These are phyloP conservation scores for Tapera naevia DNA, from an alignment of 2,797 vertebrate genomes.

Conservation along the genomic window DNA sequence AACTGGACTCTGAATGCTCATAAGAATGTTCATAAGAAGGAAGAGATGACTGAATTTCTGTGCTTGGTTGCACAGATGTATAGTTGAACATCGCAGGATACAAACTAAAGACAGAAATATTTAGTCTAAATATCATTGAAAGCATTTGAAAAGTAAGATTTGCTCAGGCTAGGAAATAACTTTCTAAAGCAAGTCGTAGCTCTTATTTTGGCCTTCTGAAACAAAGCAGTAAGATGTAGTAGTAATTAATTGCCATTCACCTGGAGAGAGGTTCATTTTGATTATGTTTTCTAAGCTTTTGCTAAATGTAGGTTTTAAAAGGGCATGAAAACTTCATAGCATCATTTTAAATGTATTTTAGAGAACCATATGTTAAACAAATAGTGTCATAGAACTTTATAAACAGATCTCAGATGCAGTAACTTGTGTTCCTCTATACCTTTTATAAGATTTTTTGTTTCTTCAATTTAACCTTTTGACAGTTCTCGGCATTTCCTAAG, in stretches of 20 bases:
- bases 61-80: background rate
- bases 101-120: background rate
- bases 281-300: background rate
- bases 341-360: background rate
- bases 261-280: background rate
- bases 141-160: background rate
- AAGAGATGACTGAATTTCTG: background rate
- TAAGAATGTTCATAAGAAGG: background rate
- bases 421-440: background rate
- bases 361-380: background rate
- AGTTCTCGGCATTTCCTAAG: background rate
- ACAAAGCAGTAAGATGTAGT: background rate
- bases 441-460: background rate
- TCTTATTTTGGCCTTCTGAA: background rate
- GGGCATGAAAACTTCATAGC: background rate
- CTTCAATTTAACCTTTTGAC: background rate
- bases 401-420: background rate
- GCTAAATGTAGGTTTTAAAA: background rate
- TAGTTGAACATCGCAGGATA: background rate
- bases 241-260: background rate
- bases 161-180: background rate
- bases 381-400: background rate
- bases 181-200: background rate
- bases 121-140: background rate
- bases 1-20: background rate